Conservation (phyloP, 2,888 invertebrate species). For the Apoderus coryli region DNA sequence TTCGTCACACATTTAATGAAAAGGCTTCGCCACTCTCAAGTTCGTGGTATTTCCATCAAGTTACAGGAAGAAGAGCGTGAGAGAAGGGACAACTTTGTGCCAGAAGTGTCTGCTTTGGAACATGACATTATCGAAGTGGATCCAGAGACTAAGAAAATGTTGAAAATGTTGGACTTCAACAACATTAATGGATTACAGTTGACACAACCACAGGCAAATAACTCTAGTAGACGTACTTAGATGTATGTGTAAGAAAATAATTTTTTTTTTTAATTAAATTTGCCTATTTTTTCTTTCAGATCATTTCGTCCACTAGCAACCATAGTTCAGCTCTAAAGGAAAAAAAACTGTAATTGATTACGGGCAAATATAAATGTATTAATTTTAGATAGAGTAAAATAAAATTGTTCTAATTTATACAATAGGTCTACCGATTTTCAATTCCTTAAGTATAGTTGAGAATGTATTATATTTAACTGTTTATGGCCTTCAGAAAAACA, state of each 20-base stretch:
- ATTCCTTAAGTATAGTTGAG: too few relatives aligned
- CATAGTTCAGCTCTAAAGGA: too few relatives aligned
- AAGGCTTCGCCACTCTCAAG: conserved; percentile 88
- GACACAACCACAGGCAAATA: conserved; percentile 60
- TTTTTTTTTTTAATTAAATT: too few relatives aligned
- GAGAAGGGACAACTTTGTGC: conserved; percentile 97
- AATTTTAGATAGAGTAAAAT: too few relatives aligned
- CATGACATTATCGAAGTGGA: conserved; percentile 97
- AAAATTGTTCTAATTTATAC: too few relatives aligned
- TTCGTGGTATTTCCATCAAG: conserved; percentile 98
- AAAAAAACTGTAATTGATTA: too few relatives aligned
- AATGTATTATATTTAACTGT: too few relatives aligned
- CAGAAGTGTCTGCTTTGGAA: conserved; percentile 86
- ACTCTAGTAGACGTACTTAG: conserved; percentile 42
- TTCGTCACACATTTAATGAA: conserved; percentile 99
- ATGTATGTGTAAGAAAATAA: conserved; percentile 15
- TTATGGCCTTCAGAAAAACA: too few relatives aligned
- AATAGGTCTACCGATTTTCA: too few relatives aligned
- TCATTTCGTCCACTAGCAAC: too few relatives aligned
- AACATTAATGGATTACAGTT: conserved; percentile 85
- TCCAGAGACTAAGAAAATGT: conserved; percentile 97
- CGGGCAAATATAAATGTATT: too few relatives aligned
- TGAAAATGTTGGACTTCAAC: conserved; percentile 91
- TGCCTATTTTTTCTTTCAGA: too few relatives aligned
- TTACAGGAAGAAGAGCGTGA: conserved; percentile 99